Percentiles rank a stretch among this genome's conserved stretches.
These are phyloP conservation scores for Zaprionus obscuricornis DNA, from an alignment of 2,888 invertebrate genomes.

Conservation along the genomic window DNA sequence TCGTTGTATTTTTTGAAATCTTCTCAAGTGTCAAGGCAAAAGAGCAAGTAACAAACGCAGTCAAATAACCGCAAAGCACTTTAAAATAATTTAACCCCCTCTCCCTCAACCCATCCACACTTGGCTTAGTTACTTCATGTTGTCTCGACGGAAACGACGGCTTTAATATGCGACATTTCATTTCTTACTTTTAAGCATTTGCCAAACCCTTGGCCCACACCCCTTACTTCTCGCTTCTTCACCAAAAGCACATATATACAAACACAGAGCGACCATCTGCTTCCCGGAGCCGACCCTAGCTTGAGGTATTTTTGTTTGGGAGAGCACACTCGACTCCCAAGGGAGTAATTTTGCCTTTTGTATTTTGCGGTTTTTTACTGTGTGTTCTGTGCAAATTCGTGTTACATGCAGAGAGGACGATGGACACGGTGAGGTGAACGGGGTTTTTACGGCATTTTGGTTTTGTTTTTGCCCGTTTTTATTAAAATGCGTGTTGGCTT, in stretches of 20 bases:
- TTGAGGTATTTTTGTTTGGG: constrained; percentile 39
- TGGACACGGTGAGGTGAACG: not conserved
- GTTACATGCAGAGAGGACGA: too few relatives aligned
- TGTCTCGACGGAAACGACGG: constrained; percentile 34
- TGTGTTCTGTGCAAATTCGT: constrained; percentile 34
- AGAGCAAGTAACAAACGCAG: constrained; percentile 48
- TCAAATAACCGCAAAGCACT: constrained; percentile 66
- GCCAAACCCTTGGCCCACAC: constrained; percentile 8
- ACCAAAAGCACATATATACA: constrained; percentile 18
- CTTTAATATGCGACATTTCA: constrained; percentile 69
- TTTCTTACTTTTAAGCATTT: constrained; percentile 48
- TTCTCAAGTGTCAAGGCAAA: constrained; percentile 42
- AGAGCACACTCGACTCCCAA: constrained; percentile 38
- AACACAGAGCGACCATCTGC: constrained; percentile 18
- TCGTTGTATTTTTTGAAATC: constrained; percentile 33
- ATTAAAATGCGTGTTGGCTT: constrained; percentile 46
- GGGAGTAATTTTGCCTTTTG: constrained; percentile 74
- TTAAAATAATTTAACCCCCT: constrained; percentile 65
- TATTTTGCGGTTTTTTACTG: constrained; percentile 63
- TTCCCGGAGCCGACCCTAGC: constrained; percentile 1
- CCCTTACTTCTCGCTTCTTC: not conserved
- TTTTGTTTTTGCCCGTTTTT: constrained; percentile 22
- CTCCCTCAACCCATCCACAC: not conserved
- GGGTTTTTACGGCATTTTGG: constrained; percentile 23
- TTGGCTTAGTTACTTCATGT: constrained; percentile 9